Conservation (phyloP, 2,113 vertebrate genomes). For the Malurus alboscapulatus region DNA sequence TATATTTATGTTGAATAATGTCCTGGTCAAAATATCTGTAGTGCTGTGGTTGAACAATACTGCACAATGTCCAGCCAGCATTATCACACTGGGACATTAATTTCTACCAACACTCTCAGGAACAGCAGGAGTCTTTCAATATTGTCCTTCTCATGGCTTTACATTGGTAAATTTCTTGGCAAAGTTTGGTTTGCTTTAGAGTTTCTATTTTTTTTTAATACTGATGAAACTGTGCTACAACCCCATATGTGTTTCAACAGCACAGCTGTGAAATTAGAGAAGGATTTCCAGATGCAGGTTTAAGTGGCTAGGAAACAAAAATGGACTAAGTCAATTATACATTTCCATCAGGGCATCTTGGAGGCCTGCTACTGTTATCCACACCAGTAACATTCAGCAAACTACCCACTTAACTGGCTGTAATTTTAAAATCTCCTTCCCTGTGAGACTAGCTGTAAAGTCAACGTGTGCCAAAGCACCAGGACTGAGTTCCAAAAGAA, state of each 20-base stretch:
- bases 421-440: slow-evolving; percentile 70
- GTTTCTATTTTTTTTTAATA: background rate
- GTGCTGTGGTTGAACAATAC: background rate
- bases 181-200: background rate
- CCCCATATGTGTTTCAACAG: slow-evolving; percentile 19
- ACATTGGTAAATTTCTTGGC: background rate
- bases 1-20: background rate
- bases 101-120: background rate
- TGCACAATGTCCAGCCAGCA: background rate
- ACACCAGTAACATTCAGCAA: slow-evolving; percentile 57
- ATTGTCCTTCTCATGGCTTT: background rate
- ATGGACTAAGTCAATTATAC: slow-evolving; percentile 46
- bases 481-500: slow-evolving; percentile 49
- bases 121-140: background rate
- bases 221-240: background rate
- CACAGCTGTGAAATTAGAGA: slow-evolving; percentile 59
- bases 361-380: slow-evolving; percentile 56
- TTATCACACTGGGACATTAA: background rate
- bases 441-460: slow-evolving; percentile 68
- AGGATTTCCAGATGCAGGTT: slow-evolving; percentile 59
- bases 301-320: slow-evolving; percentile 61
- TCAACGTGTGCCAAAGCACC: slow-evolving; percentile 62
- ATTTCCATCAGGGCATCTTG: slow-evolving; percentile 46
- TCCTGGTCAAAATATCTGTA: background rate
- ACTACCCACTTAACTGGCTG: slow-evolving; percentile 53